Evolutionary conservation across 2,888 invertebrate genomes (phyloP).

Genomic region (Drosophila nr. fundita): DNA sequence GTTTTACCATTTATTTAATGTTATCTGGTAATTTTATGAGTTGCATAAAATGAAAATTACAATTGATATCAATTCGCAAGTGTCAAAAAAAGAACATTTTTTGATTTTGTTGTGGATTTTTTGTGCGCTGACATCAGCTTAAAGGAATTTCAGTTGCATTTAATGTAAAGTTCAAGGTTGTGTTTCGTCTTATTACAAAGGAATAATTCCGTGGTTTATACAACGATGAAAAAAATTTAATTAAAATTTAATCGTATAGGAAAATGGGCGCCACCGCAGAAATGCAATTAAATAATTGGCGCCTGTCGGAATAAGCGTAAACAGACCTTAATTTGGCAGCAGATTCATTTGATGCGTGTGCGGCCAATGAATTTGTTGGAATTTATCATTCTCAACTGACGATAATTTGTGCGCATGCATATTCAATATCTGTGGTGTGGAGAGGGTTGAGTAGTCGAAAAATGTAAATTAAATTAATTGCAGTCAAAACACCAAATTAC

Average conservation of each 20-base stretch:
- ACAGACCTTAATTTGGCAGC: conserved; percentile 10
- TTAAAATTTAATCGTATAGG: conserved; percentile 27
- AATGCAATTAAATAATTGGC: conserved; percentile 43
- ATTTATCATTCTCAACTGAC: conserved; percentile 53
- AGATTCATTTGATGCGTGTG: conserved; percentile 17
- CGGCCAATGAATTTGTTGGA: conserved; percentile 23
- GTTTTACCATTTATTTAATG: conserved; percentile 31
- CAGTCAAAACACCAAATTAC: conserved; percentile 74
- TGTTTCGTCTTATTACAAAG: conserved; percentile 7
- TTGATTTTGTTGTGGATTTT: conserved; percentile 1
- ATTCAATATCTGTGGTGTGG: no score
- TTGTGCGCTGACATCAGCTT: conserved; percentile 45
- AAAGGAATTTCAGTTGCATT: conserved; percentile 54
- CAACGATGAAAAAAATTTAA: background rate
- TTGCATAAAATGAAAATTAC: conserved; percentile 43
- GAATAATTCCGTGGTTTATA: background rate
- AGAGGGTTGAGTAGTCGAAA: background rate
- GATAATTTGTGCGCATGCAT: conserved; percentile 12
- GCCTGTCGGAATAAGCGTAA: conserved; percentile 1
- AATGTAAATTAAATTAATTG: conserved; percentile 62
- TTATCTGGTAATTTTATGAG: conserved; percentile 39
- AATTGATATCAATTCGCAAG: conserved; percentile 65
- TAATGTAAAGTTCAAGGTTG: conserved; percentile 51
- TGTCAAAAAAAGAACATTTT: conserved; percentile 52
- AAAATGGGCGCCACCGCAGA: conserved; percentile 49